Base-by-base conservation (phyloP, 1,140 invertebrate species). In the Mycetomoellerius zeteki region DNA sequence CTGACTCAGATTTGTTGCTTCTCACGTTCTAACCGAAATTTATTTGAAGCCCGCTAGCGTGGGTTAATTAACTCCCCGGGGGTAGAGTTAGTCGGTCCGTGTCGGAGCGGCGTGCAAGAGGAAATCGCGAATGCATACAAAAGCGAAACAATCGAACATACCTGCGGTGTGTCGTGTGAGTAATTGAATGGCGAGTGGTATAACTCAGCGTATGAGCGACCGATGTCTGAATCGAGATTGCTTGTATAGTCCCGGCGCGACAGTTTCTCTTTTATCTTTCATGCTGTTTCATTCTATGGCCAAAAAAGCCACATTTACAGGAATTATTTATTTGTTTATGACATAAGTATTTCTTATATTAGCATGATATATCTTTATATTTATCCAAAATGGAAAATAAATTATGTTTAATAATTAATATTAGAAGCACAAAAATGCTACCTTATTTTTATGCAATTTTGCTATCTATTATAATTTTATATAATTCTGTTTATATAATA, bases 1-100 rank as follows among this genome's bases (percentile, higher is more conserved):
- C 94, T 95, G 94, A 95, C 94, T 95, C 94, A 94, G 94, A 95
- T 95, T 95, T 95, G 94, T 95, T 95, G 94, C 94, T 95, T 95
- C 94, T 95, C 94, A 95, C 94, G 93, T 95, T 95, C 94, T 95
- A 95, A 95, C 94, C 94, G 92, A 95, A 94, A 95, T 95, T 95
- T 95, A 95, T 95, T 95, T 95, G 94, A 95, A 94, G 92, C 91
- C 90, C 91, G 92, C 89, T 91, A 90, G 92, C 90, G 92, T 80
- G 92, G 93, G 93, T 95, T 95, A 94, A 95, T 95, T 95, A 95
- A 95, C 93, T 84, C 65, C 56, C 52, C 47, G 60, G 86, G 76
- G 87, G 8, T 76, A 81, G 76, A 81, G 67, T 60, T 77, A 71
- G 78, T 73, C 78, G 50, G 75, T 80, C 54, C 62, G 72, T 56